Conservation (phyloP, 2,113 vertebrate species). For the Callaeas wilsoni region DNA sequence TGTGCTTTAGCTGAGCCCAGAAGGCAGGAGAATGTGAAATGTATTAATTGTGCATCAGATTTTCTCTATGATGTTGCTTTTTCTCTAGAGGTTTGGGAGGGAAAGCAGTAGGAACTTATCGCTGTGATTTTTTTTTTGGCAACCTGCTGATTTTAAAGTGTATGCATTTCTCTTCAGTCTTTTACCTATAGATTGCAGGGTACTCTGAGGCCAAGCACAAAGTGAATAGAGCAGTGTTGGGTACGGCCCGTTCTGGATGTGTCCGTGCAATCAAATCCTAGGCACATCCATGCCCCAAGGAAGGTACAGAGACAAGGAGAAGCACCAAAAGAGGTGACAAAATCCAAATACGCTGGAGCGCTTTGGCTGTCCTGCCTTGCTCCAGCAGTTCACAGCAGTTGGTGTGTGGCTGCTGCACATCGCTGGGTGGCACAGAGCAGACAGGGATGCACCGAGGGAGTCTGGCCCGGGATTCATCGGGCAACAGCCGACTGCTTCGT, state of each 20-base stretch:
- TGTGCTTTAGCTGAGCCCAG: background rate
- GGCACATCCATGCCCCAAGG: background rate
- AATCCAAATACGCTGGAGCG: background rate
- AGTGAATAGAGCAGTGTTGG: background rate
- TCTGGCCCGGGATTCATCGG: rapidly evolving
- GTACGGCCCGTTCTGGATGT: background rate
- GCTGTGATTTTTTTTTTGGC: background rate
- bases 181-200: background rate
- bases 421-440: background rate
- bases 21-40: background rate
- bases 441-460: rapidly evolving
- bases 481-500: background rate
- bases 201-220: background rate
- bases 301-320: background rate
- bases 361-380: background rate
- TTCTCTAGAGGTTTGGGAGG: background rate
- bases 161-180: background rate
- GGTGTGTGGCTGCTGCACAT: background rate
- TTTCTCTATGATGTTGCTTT: background rate
- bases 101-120: background rate
- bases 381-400: background rate
- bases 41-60: background rate
- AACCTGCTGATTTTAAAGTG: background rate
- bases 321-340: background rate
- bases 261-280: background rate